Percentiles rank a stretch among this genome's conserved stretches.
Conservation (phyloP, 1,140 invertebrate genomes). For the Eubasilissa regina region DNA sequence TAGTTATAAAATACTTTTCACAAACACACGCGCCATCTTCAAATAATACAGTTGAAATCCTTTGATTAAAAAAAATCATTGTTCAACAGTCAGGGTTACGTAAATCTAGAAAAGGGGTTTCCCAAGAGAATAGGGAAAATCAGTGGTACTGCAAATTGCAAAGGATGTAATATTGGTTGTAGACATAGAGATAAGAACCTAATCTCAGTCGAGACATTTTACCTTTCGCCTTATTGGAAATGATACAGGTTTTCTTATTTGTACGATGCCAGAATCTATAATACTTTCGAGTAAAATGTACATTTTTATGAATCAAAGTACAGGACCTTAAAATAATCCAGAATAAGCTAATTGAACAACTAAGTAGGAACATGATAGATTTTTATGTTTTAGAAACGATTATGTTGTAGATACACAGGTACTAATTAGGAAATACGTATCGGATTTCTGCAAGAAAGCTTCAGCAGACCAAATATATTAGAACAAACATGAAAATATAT, state of each 20-base stretch:
- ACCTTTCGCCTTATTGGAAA: conserved; percentile 58
- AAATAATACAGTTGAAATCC: background rate
- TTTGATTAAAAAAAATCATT: conserved; percentile 31
- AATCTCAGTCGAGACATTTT: conserved; percentile 49
- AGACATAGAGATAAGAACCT: conserved; percentile 49
- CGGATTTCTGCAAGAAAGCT: no score
- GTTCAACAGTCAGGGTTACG: conserved; percentile 28
- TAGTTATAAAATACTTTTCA: no score
- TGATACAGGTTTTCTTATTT: conserved; percentile 47
- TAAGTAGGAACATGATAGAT: no score
- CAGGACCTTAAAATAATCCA: no score
- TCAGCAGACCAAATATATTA: no score
- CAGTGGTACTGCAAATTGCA: conserved; percentile 35
- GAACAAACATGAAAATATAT: no score
- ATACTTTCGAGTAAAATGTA: conserved; percentile 37
- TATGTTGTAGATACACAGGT: no score
- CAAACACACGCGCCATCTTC: no score
- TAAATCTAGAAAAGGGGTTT: conserved; percentile 30
- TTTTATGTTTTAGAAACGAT: no score
- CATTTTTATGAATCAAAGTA: conserved; percentile 8
- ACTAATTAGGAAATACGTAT: no score
- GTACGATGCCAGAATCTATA: conserved; percentile 42
- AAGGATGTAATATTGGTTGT: conserved; percentile 31
- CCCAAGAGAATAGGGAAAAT: conserved; percentile 18
- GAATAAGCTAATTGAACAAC: no score